Evolutionary conservation across 2,113 vertebrate species (phyloP).

Genomic region (Syngnathus scovelli): DNA sequence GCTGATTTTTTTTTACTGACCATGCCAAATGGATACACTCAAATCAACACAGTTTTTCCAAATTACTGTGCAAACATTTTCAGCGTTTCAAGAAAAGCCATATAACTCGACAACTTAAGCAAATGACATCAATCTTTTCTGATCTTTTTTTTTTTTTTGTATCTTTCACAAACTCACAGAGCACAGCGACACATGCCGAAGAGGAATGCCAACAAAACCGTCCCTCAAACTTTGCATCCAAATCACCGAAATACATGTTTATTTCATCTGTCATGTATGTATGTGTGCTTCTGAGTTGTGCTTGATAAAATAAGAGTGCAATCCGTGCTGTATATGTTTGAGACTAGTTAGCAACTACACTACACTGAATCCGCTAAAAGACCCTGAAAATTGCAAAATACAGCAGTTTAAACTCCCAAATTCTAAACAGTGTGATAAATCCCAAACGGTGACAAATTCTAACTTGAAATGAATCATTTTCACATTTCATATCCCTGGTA

Average conservation of each 20-base stretch:
- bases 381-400: conserved; percentile 24
- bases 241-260: conserved; percentile 1
- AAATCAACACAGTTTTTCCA: conserved; percentile 29
- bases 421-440: neutral
- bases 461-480: neutral
- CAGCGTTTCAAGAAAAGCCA: conserved; percentile 44
- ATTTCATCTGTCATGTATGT: conserved; percentile 12
- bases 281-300: conserved; percentile 67
- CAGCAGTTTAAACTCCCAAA: conserved; percentile 7
- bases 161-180: conserved; percentile 17
- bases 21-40: conserved; percentile 65
- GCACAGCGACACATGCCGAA: conserved; percentile 53
- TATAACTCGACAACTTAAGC: conserved; percentile 40
- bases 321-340: conserved; percentile 46
- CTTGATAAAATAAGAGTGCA: conserved; percentile 60
- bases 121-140: conserved; percentile 17
- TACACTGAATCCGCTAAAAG: conserved; percentile 28
- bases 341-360: conserved; percentile 41
- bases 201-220: conserved; percentile 19
- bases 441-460: neutral
- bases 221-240: neutral
- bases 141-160: conserved; percentile 10
- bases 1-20: conserved; percentile 69
- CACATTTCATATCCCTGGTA: neutral
- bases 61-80: conserved; percentile 38